Base-by-base conservation (phyloP, 2,113 vertebrate genomes). In the Egretta garzetta region DNA sequence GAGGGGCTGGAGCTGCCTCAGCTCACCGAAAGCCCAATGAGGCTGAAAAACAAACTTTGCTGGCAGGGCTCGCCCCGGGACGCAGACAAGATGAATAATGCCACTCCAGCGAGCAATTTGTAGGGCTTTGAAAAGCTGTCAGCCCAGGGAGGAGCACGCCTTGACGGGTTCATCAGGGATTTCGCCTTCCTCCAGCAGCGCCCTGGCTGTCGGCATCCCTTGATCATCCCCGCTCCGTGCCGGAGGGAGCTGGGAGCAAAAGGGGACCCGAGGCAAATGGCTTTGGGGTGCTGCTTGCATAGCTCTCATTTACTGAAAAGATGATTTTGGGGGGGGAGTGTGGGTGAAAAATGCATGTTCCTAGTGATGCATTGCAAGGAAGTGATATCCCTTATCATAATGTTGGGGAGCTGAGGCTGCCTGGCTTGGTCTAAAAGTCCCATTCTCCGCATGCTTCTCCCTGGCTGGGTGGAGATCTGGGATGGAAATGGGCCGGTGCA, bases 21-120 rank as follows among this genome's bases (percentile, higher is more conserved):
- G 2, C 62, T 90, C 84, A 4, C 77, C 17, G 32, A 39, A 96
- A 93, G 58, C 64, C 72, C 83, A 84, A 53, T 32, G 93, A 90
- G 60, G 94, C 93, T 94, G 94, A 94, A 97, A 97, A 93, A 88
- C 76, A 95, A 95, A 94, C 73, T 71, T 68, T 41, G 64, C 45
- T 7, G 11, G 14, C 63, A 53, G 82, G 71, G 67, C 66, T 76
- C 9, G 0, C 80, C n/a, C 86, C 21, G 3, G 79, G 63, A 70
- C 1, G 26, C 2, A 6, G n/a, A 28, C 1, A 4, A 62, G 79
- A 88, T 76, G 35, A 28, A 45, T 72, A 56, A 68, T 4, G 3
- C 47, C 5, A 8, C 59, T 66, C 68, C 3, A 10, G 18, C 1
- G 26, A 85, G 80, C 90, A 92, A 95, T 97, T 91, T 93, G 94